phyloP scores from a whole-genome alignment of 2,113 vertebrate species.

The Hyperopisus bebe region DNA sequence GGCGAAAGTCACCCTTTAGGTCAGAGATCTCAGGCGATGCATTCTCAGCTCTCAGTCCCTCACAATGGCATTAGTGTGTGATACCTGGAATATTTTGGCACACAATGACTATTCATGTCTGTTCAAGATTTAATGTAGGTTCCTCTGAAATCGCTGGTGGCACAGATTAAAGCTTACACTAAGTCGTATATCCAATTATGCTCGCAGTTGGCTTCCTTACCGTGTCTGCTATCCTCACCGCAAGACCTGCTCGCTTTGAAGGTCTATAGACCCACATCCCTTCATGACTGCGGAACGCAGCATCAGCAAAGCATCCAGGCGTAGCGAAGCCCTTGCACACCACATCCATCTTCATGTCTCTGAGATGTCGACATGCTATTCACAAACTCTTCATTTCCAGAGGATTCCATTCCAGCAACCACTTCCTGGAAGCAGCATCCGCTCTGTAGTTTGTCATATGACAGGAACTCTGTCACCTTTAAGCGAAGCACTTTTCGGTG shows the following conservation, averaged over 20 bases:
- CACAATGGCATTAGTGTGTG: neutral
- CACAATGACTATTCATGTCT: neutral
- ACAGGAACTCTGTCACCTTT: neutral
- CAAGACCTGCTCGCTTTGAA: neutral
- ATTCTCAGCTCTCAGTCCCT: neutral
- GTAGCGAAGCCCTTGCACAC: neutral
- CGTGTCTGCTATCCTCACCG: no score
- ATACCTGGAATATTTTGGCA: neutral
- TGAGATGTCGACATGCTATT: neutral
- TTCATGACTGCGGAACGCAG: neutral
- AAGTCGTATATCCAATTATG: neutral
- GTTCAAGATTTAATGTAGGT: neutral
- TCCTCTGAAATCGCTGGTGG: neutral
- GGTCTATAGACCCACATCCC: neutral
- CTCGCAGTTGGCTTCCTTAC: neutral
- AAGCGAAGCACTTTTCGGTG: neutral
- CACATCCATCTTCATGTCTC: neutral
- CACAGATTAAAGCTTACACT: neutral
- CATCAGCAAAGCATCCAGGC: neutral
- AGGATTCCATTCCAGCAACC: neutral
- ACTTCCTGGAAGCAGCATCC: neutral
- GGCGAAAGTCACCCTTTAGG: neutral
- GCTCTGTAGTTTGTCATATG: neutral
- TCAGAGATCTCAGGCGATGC: neutral
- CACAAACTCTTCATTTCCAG: no score